phyloP scores from a whole-genome alignment of 2,113 vertebrate species.

The Trachemys scripta region DNA sequence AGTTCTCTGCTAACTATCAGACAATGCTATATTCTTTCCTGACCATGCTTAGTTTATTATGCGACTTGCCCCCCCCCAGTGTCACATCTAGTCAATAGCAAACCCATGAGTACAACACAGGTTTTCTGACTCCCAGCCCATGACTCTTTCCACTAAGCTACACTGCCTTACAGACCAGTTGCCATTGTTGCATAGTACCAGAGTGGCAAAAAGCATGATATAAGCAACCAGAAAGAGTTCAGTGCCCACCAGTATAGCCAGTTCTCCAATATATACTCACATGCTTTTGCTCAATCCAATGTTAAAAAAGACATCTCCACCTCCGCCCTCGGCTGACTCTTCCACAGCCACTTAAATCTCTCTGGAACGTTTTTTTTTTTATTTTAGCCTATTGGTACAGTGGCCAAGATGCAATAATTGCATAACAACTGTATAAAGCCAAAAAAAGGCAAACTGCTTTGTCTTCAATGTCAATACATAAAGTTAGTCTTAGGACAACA shows the following conservation, averaged over 20 bases:
- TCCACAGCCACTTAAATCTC: accelerated
- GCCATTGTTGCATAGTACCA: neutral
- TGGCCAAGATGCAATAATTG: neutral
- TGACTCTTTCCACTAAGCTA: neutral
- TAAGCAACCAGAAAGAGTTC: neutral
- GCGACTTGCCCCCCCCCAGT: neutral
- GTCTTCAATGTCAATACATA: neutral
- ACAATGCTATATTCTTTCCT: neutral
- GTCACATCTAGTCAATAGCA: neutral
- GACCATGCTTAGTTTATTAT: neutral
- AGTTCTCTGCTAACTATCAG: accelerated
- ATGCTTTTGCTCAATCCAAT: neutral
- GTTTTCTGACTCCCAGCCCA: neutral
- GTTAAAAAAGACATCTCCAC: neutral
- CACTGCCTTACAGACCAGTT: neutral
- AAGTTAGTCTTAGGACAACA: neutral
- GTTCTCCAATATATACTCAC: neutral
- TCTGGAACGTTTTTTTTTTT: accelerated
- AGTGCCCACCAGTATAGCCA: neutral
- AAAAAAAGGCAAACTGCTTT: neutral
- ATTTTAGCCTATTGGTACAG: accelerated
- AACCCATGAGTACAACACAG: neutral
- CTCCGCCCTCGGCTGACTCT: neutral
- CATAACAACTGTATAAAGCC: neutral
- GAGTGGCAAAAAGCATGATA: neutral